Conservation (phyloP, 1,140 invertebrate genomes). For the Arctopsyche grandis region DNA sequence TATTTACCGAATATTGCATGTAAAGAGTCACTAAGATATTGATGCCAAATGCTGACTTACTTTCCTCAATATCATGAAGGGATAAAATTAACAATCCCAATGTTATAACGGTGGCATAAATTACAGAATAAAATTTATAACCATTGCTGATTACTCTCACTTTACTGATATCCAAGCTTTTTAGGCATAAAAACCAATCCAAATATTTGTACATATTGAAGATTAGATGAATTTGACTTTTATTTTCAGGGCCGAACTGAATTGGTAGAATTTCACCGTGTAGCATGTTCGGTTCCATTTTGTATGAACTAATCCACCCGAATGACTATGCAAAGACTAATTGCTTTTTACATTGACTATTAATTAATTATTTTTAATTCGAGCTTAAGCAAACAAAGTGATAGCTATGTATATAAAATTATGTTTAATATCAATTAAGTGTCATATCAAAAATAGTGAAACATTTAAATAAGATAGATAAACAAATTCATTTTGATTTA, state of each 20-base stretch:
- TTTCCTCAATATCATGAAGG: neutral
- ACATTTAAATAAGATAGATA: no score
- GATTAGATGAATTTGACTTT: neutral
- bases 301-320: neutral
- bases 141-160: neutral
- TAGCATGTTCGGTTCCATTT: neutral
- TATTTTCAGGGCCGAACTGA: neutral
- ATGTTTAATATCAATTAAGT: no score
- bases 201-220: conserved; percentile 8
- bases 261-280: neutral
- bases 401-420: no score
- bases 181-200: neutral
- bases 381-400: neutral
- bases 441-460: no score
- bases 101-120: neutral
- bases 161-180: neutral
- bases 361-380: neutral
- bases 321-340: neutral
- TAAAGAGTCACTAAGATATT: neutral
- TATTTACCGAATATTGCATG: neutral
- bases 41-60: neutral
- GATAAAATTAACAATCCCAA: neutral
- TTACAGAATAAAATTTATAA: neutral
- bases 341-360: neutral
- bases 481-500: no score